Percentiles rank a stretch among this genome's conserved stretches.
Conservation (phyloP, 2,888 invertebrate genomes). For the Scaptomyza parva region DNA sequence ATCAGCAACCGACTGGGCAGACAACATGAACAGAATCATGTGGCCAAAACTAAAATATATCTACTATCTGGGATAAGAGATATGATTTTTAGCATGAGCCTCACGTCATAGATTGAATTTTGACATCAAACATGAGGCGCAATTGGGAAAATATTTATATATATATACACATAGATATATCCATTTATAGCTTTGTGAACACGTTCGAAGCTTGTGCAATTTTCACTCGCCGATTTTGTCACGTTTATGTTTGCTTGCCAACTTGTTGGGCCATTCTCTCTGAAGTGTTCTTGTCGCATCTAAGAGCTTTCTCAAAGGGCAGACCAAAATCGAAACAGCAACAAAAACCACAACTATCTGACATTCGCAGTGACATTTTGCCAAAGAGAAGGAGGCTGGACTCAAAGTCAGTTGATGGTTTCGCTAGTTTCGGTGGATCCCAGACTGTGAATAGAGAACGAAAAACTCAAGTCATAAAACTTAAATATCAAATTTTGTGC, state of each 20-base stretch:
- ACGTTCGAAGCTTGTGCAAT: slow-evolving; percentile 69
- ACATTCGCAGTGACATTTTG: slow-evolving; percentile 77
- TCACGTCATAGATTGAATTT: slow-evolving; percentile 78
- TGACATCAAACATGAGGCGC: slow-evolving; percentile 51
- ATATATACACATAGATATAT: neutral
- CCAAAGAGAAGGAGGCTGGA: slow-evolving; percentile 16
- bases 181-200: slow-evolving; percentile 36
- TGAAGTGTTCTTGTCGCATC: slow-evolving; percentile 45
- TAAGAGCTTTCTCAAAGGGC: slow-evolving; percentile 67
- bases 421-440: neutral
- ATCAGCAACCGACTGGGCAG: slow-evolving; percentile 8
- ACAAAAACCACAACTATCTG: slow-evolving; percentile 47
- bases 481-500: slow-evolving; percentile 77
- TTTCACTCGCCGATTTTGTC: slow-evolving; percentile 67
- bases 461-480: slow-evolving; percentile 53
- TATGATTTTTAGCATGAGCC: slow-evolving; percentile 70
- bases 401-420: slow-evolving; percentile 10
- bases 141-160: slow-evolving; percentile 12
- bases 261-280: slow-evolving; percentile 41
- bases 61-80: slow-evolving; percentile 21
- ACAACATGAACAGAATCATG: slow-evolving; percentile 43
- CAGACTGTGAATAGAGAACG: slow-evolving; percentile 28
- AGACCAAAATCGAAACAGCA: slow-evolving; percentile 22
- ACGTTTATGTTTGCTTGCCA: slow-evolving; percentile 48
- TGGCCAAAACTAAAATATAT: slow-evolving; percentile 13